Base-by-base conservation (phyloP, 2,113 vertebrate species). In the Epinephelus moara region DNA sequence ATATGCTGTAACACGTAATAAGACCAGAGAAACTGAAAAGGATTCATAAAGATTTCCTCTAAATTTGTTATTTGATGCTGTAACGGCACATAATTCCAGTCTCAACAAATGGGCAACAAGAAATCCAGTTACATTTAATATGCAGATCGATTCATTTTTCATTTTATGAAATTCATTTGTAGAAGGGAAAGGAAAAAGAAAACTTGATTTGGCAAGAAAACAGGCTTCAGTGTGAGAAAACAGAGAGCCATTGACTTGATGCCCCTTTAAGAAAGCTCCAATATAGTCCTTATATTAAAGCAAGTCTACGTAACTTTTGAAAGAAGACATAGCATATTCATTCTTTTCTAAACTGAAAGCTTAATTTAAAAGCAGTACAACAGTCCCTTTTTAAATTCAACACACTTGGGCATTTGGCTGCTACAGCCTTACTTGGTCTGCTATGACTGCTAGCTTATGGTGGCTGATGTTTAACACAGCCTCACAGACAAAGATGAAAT, bases 51-150 rank as follows among this genome's bases (percentile, higher is more conserved):
- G 18, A 70, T 52, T 72, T 14, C 55, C 37, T 56, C 1, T 53
- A 11, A 30, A 71, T 70, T 4, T 4, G 4, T 25, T 33, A 49
- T 64, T 30, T 64, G 13, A 71, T 37, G 13, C 10, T 81, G 56
- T 74, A 49, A 6, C 11, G 3, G 12, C 18, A 11, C 18, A 23
- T 1, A 42, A 18, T 19, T 80, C 70, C 56, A 53, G 37, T 73
- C 14, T 50, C 5, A 40, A 60, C n/a, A 66, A 57, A 70, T 21
- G 25, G 12, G 49, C 33, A 23, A 17, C 18, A 47, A 4, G 13
- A 30, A 53, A 12, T 63, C 42, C 61, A 76, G 33, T 76, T 78
- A 17, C 62, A 76, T 77, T 45, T 80, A 18, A 77, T 8, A 49
- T 66, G 50, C 40, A 18, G 40, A 71, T 78, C 1, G 14, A 27